Base-by-base conservation (phyloP, 2,888 invertebrate species). In the Drosophila diplacantha region DNA sequence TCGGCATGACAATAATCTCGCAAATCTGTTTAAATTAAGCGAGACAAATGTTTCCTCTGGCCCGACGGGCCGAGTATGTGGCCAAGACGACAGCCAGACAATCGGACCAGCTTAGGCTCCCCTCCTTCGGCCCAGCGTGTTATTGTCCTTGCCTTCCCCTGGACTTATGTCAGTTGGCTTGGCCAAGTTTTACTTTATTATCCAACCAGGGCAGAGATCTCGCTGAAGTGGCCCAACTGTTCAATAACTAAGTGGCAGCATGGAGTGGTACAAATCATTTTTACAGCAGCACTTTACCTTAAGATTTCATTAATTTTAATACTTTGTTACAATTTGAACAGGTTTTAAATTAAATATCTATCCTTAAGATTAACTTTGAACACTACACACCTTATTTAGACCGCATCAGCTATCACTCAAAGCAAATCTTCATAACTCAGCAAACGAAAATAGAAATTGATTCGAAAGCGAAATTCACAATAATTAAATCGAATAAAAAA, bases 21-120 rank as follows among this genome's bases (percentile, higher is more conserved):
- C 85, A 82, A 84, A 82, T 82, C 85, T 82, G 82, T 82, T 82
- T 82, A 84, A 84, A 84, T 82, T 82, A 82, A 82, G 85, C 82
- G 85, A 85, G 85, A 82, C 82, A 82, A 82, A 82, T 82, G 84
- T 79, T 82, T 83, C 82, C 78, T 75, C 72, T 57, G 70, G 66
- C 31, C 38, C 20, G 57, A 41, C 51, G 68, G 51, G 57, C 59
- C 29, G 69, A 59, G 67, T 77, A 72, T 57, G 57, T 65, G 65
- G 39, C 61, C 69, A 68, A 66, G 66, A 32, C 57, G 34, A 51
- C 50, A 34, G 43, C 56, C 68, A 69, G 39, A 44, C 73, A 56
- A 44, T 55, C 55, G 32, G 31, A 55, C 60, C 63, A 50, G 32
- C 20, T 62, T 22, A 32, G 37, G 22, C 16, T 60, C 31, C 16